Conservation (phyloP, 2,888 invertebrate species). For the Pteria penguin region DNA sequence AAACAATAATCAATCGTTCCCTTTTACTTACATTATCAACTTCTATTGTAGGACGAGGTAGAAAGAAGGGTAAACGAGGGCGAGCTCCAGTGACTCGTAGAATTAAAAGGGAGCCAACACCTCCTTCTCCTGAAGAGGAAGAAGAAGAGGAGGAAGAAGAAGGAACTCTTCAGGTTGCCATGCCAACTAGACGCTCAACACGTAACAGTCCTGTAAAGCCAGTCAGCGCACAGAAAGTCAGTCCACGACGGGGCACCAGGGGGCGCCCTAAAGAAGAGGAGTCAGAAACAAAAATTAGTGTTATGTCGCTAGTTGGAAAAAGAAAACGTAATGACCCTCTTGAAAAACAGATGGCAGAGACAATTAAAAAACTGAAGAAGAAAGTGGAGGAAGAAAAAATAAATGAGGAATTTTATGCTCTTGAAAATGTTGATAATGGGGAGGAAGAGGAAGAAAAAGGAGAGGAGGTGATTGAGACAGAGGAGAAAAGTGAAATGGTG, state of each 20-base stretch:
- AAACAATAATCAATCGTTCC: no score
- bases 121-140: not conserved
- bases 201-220: not conserved
- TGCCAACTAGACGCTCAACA: not conserved
- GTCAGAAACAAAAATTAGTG: not conserved
- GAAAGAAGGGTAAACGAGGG: not conserved
- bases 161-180: not conserved
- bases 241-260: not conserved
- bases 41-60: not conserved
- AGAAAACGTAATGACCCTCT: not conserved
- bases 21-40: no score
- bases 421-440: not conserved
- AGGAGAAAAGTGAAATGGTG: not conserved
- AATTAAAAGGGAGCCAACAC: not conserved
- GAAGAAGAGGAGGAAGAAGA: not conserved
- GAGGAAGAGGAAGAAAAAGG: not conserved
- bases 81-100: not conserved
- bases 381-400: not conserved
- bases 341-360: not conserved
- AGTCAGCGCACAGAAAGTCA: not conserved
- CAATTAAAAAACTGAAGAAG: not conserved
- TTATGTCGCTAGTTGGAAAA: not conserved
- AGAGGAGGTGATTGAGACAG: not conserved
- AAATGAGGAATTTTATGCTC: not conserved
- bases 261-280: not conserved